Conservation (phyloP, 2,888 invertebrate genomes). For the Cactoblastis cactorum region DNA sequence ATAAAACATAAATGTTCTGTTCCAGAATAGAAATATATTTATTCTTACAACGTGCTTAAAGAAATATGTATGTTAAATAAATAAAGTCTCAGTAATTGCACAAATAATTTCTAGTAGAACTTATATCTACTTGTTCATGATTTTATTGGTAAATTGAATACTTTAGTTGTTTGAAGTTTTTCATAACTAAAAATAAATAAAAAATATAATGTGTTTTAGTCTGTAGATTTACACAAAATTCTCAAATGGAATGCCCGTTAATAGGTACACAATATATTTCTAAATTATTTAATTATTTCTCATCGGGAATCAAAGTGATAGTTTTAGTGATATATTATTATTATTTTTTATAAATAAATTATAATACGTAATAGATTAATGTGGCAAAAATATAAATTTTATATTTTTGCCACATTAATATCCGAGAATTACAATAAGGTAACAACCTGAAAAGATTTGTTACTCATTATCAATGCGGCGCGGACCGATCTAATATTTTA, state of each 20-base stretch:
- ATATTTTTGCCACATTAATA: no score
- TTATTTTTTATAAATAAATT: no score
- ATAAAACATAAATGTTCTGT: neutral
- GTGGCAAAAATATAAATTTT: no score
- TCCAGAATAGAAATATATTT: no score
- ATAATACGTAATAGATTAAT: no score
- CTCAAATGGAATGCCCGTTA: neutral
- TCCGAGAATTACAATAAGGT: no score
- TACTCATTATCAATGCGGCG: neutral
- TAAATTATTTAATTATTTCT: neutral
- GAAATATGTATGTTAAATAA: neutral
- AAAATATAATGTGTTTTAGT: neutral
- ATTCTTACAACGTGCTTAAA: neutral
- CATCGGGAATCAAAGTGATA: neutral
- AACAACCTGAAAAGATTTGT: no score
- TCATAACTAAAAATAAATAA: neutral
- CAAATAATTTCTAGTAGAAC: constrained; percentile 11
- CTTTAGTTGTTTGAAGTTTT: neutral
- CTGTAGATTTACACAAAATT: neutral
- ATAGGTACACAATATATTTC: neutral
- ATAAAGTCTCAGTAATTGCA: constrained; percentile 15
- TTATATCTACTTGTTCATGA: constrained; percentile 2
- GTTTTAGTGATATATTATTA: no score
- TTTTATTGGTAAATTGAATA: neutral
- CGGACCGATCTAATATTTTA: neutral